These are phyloP conservation scores for Aselliscus stoliczkanus DNA, from an alignment of 2,797 vertebrate genomes.

Conservation along the genomic window DNA sequence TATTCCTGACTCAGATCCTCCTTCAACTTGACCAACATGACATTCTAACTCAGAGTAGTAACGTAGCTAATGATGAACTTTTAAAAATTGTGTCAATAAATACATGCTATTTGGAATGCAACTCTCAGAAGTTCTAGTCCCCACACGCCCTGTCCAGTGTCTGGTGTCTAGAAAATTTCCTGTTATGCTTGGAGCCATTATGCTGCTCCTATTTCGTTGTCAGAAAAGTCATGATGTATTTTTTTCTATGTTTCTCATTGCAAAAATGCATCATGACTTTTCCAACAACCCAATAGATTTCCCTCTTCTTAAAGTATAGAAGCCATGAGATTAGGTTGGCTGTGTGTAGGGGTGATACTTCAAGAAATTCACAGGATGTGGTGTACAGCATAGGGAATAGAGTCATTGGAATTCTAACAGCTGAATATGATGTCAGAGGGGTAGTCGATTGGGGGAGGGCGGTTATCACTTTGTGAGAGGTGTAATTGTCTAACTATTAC, in stretches of 20 bases:
- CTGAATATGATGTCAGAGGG: no score
- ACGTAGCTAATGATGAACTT: background rate
- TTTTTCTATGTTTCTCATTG: no score
- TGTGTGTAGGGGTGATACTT: background rate
- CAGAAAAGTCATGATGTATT: no score
- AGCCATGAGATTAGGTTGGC: background rate
- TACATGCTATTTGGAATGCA: background rate
- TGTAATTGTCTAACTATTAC: no score
- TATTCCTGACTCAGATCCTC: background rate
- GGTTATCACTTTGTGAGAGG: no score
- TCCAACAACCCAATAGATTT: no score
- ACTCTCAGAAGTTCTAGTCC: background rate
- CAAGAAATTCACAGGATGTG: background rate
- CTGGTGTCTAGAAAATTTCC: background rate
- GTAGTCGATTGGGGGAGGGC: no score
- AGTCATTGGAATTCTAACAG: no score
- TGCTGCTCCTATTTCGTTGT: background rate
- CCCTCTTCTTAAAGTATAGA: background rate
- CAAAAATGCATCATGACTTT: no score
- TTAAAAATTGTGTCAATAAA: background rate
- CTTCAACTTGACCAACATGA: background rate
- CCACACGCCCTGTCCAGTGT: background rate
- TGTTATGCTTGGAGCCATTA: background rate
- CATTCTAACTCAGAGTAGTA: background rate
- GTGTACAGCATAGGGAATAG: no score